Evolutionary conservation across 2,113 vertebrate genomes (phyloP).

Genomic region (Hippocampus mohnikei): DNA sequence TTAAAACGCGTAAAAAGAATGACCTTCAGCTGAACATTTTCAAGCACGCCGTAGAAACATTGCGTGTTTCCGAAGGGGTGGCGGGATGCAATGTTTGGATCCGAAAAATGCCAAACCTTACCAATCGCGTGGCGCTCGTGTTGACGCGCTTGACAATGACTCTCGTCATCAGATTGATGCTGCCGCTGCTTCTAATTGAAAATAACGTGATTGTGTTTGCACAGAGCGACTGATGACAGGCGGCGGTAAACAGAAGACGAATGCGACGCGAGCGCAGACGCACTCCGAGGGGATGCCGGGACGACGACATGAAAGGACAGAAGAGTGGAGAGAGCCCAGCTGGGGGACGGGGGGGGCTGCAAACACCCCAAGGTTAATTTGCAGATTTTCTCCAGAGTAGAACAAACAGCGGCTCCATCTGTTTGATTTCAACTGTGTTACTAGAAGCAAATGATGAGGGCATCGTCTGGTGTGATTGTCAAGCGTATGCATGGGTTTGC

Average conservation of each 20-base stretch:
- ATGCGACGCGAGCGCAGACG: slow-evolving; percentile 29
- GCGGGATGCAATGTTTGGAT: neutral
- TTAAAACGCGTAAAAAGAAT: neutral
- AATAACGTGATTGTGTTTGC: slow-evolving; percentile 26
- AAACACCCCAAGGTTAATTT: slow-evolving; percentile 52
- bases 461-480: neutral
- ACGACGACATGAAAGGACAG: slow-evolving; percentile 49
- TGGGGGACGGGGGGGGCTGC: slow-evolving; percentile 10
- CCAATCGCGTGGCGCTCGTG: neutral
- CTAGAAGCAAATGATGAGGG: slow-evolving; percentile 2
- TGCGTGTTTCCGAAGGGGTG: neutral
- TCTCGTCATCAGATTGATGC: slow-evolving; percentile 14
- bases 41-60: neutral
- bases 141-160: slow-evolving; percentile 1
- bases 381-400: slow-evolving; percentile 43
- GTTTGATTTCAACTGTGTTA: slow-evolving; percentile 43
- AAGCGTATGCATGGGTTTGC: neutral
- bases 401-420: slow-evolving; percentile 56
- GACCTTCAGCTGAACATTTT: neutral
- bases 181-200: slow-evolving; percentile 10
- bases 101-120: neutral
- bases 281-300: slow-evolving; percentile 28
- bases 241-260: slow-evolving; percentile 36
- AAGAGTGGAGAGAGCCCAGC: slow-evolving; percentile 30
- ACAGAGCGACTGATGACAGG: slow-evolving; percentile 9